These are phyloP conservation scores for Sarcophaga bullata DNA, from an alignment of 1,140 invertebrate species.

Conservation along the genomic window DNA sequence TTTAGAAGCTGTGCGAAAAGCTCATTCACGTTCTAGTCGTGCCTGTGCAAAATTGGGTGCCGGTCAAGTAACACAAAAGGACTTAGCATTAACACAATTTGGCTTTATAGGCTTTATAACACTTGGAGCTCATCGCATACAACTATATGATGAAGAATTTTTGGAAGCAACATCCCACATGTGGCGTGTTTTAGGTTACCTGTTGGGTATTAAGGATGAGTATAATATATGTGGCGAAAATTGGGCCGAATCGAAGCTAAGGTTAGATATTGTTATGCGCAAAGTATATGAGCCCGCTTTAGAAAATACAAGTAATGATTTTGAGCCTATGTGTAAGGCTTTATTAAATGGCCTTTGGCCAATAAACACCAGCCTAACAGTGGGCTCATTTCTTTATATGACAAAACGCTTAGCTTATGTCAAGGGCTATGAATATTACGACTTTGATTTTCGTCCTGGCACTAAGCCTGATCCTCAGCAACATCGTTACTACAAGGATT, in stretches of 20 bases:
- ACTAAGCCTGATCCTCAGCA: slow-evolving; percentile 50
- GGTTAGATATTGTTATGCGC: slow-evolving; percentile 56
- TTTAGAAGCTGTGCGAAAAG: slow-evolving; percentile 72
- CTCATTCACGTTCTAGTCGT: slow-evolving; percentile 72
- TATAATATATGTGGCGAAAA: slow-evolving; percentile 61
- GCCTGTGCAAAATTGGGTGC: slow-evolving; percentile 64
- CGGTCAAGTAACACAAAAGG: slow-evolving; percentile 75
- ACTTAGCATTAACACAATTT: slow-evolving; percentile 86
- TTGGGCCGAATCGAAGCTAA: slow-evolving; percentile 54
- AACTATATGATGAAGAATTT: slow-evolving; percentile 72
- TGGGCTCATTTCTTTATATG: slow-evolving; percentile 56
- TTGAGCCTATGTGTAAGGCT: slow-evolving; percentile 55
- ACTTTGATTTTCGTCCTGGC: slow-evolving; percentile 53
- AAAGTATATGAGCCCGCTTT: slow-evolving; percentile 57
- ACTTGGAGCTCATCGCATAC: slow-evolving; percentile 73
- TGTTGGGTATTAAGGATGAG: slow-evolving; percentile 83
- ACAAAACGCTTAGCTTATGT: slow-evolving; percentile 59
- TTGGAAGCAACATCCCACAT: slow-evolving; percentile 84
- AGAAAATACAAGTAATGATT: slow-evolving; percentile 52
- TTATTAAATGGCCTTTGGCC: slow-evolving; percentile 60
- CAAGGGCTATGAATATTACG: slow-evolving; percentile 60
- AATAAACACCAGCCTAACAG: slow-evolving; percentile 56
- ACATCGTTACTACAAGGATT: slow-evolving; percentile 54
- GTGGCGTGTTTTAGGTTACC: slow-evolving; percentile 83
- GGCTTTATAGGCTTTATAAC: slow-evolving; percentile 85